These are phyloP conservation scores for Eublepharis macularius DNA, from an alignment of 2,113 vertebrate species.

Conservation along the genomic window DNA sequence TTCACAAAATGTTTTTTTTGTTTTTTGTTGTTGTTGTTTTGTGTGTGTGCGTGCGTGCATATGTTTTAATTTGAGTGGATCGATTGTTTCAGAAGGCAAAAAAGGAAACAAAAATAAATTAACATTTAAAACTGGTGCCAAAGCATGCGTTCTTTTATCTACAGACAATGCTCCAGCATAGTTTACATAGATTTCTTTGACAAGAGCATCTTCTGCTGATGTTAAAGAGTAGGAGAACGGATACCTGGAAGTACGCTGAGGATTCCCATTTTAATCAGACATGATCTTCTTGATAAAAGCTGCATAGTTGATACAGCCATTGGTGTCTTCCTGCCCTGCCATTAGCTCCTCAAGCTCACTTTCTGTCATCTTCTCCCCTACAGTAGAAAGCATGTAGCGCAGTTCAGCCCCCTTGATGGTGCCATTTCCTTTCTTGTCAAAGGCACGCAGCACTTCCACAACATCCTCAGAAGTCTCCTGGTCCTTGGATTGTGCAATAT, in stretches of 20 bases:
- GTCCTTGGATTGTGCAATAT: slow-evolving; percentile 92
- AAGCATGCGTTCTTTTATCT: neutral
- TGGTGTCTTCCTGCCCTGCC: slow-evolving; percentile 86
- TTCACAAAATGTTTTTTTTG: no score
- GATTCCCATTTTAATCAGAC: slow-evolving; percentile 73
- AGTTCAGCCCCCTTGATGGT: slow-evolving; percentile 97
- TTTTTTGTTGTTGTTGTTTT: no score
- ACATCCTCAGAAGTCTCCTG: slow-evolving; percentile 97
- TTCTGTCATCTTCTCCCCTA: slow-evolving; percentile 86
- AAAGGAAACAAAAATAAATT: slow-evolving; percentile 13
- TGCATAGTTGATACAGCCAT: slow-evolving; percentile 88
- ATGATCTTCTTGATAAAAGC: slow-evolving; percentile 88
- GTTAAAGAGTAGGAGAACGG: neutral
- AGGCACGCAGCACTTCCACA: slow-evolving; percentile 94
- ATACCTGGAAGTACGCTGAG: slow-evolving; percentile 21
- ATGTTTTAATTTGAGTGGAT: slow-evolving; percentile 44
- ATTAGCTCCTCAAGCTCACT: slow-evolving; percentile 84
- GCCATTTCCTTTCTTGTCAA: slow-evolving; percentile 98
- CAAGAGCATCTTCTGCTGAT: neutral
- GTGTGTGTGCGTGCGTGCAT: neutral
- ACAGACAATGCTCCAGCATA: neutral
- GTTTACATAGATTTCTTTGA: neutral
- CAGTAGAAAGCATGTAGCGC: slow-evolving; percentile 83
- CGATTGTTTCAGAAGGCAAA: neutral
- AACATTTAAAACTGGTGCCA: slow-evolving; percentile 20